Base-by-base conservation (phyloP, 2,888 invertebrate species). In the Chrysodeixis includens region DNA sequence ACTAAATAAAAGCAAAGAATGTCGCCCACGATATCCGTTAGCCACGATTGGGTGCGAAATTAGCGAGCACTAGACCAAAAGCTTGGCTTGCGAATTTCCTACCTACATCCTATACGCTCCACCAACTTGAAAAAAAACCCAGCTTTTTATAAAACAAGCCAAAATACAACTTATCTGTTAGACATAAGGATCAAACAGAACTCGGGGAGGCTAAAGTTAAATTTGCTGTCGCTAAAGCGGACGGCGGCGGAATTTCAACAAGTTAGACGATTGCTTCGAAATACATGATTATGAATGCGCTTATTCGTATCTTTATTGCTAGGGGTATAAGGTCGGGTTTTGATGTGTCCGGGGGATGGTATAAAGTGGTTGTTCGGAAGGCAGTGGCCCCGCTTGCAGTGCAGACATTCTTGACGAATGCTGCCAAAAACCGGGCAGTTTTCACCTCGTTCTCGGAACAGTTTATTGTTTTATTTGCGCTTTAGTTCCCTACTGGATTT, bases 221-320 rank as follows among this genome's bases (percentile, higher is more conserved):
- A 88, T 90, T 91, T 91, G 88, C 87, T 83, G 87, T 85, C 81
- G 87, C 87, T 85, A 84, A 86, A 87, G 85, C 89, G 91, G 84
- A 93, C 93, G 92, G 84, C 89, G 89, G 84, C 89, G 92, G 94
- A 94, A 94, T 94, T 94, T 93, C 94, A 94, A 94, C 94, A 94
- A 94, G 94, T 93, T 91, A 89, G 91, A 88, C 88, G 87, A 87
- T 85, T 85, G 87, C 82, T 88, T 88, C 73, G 78, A 83, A 83
- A 86, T 85, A 83, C 86, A 84, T 82, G 78, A 82, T 85, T 82
- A 73, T 81, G 69, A 81, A 81, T 82, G 71, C 78, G 68, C 65
- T 75, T 60, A 65, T 66, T 68, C 32, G 74, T 66, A 68, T 61
- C 79, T 84, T 86, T 92, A 86, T 85, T 70, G 10, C 71, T 6